Percentiles rank a stretch among this genome's conserved stretches.
These are phyloP conservation scores for Falco naumanni DNA, from an alignment of 2,797 vertebrate genomes.

Conservation along the genomic window DNA sequence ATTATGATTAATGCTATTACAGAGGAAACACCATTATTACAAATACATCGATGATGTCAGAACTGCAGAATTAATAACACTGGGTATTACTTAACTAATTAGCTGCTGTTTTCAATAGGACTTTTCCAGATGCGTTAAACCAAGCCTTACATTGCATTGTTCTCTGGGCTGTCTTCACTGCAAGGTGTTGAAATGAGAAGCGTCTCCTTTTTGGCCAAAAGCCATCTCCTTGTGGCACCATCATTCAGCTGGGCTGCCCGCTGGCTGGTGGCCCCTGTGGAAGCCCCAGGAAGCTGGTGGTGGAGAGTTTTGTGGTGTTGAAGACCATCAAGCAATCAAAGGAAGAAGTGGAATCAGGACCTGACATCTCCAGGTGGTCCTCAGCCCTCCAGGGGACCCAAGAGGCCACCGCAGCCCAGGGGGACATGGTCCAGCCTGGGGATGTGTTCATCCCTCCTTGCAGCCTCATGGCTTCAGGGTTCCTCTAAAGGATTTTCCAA, in stretches of 20 bases:
- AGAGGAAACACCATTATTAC: slow-evolving; percentile 45
- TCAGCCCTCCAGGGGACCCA: neutral
- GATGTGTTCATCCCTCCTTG: neutral
- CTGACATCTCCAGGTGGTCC: neutral
- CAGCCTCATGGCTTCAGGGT: neutral
- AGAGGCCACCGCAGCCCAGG: neutral
- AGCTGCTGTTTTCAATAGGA: slow-evolving; percentile 27
- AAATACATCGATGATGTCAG: slow-evolving; percentile 29
- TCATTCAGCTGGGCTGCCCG: neutral
- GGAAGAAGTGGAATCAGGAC: neutral
- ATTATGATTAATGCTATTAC: slow-evolving; percentile 53
- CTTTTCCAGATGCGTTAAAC: neutral
- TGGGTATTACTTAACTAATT: slow-evolving; percentile 53
- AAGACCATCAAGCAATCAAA: neutral
- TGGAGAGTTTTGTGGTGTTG: neutral
- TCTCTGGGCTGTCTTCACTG: neutral
- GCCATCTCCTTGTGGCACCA: neutral
- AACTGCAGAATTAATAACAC: slow-evolving; percentile 44
- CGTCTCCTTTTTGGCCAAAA: neutral
- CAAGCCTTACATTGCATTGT: neutral
- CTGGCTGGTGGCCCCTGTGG: neutral
- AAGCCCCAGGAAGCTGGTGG: neutral
- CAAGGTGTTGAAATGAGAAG: neutral
- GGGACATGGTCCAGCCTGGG: neutral
- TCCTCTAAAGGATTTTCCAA: neutral